Conservation (phyloP, 2,797 vertebrate species). For the Delichon dasypus region DNA sequence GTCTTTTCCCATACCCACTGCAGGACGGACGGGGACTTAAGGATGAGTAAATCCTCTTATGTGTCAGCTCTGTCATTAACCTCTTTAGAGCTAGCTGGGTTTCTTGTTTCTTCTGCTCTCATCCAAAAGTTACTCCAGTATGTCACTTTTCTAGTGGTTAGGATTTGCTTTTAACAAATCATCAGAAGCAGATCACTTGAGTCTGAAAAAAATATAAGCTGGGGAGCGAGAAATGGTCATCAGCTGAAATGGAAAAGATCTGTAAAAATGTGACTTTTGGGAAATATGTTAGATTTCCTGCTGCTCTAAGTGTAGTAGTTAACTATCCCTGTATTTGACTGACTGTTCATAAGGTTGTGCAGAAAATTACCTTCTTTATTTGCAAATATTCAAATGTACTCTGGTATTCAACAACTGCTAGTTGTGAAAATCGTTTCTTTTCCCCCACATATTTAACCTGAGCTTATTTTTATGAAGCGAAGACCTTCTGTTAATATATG, state of each 20-base stretch:
- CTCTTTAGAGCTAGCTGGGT: not conserved
- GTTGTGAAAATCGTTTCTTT: not conserved
- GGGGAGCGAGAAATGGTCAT: not conserved
- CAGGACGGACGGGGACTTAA: not conserved
- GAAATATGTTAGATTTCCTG: not conserved
- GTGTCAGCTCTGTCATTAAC: not conserved
- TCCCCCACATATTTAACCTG: fast-evolving
- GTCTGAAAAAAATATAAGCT: not conserved
- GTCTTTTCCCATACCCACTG: not conserved
- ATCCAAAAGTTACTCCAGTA: not conserved
- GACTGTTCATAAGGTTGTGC: not conserved
- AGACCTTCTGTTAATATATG: not conserved
- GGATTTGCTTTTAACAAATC: not conserved
- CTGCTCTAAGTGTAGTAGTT: not conserved
- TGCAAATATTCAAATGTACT: not conserved
- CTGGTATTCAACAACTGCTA: not conserved
- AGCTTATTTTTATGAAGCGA: not conserved
- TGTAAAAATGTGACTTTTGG: not conserved
- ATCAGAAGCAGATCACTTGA: not conserved
- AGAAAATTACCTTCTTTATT: not conserved
- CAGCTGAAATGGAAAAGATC: not conserved
- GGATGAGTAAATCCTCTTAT: not conserved
- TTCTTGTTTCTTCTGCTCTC: not conserved
- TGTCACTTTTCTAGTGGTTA: not conserved
- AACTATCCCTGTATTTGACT: not conserved